A percentile compares a stretch with the other conserved stretches of the same genome.
These are phyloP conservation scores for Tapera naevia DNA, from an alignment of 2,797 vertebrate species.

Conservation along the genomic window DNA sequence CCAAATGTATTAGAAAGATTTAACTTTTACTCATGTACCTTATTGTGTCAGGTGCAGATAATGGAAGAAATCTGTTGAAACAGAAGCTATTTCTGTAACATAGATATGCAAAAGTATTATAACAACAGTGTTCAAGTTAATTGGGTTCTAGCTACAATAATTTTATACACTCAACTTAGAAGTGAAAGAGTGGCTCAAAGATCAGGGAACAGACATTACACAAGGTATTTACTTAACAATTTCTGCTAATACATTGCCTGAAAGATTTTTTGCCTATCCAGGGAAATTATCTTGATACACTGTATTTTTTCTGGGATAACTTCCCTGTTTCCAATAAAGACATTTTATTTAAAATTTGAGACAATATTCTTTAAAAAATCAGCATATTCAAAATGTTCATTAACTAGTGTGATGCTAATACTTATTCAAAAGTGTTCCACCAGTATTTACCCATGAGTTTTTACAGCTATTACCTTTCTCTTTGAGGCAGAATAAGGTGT, in stretches of 20 bases:
- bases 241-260: background rate
- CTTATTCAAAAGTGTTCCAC: background rate
- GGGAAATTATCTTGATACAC: background rate
- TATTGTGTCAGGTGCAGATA: constrained; percentile 44
- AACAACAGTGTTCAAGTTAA: constrained; percentile 51
- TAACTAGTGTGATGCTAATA: background rate
- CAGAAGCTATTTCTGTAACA: constrained; percentile 50
- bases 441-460: background rate
- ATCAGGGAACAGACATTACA: background rate
- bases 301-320: background rate
- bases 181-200: constrained; percentile 39
- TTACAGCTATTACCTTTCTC: background rate
- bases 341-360: background rate
- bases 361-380: background rate
- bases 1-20: constrained; percentile 27
- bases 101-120: constrained; percentile 53
- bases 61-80: constrained; percentile 49
- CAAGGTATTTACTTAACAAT: constrained; percentile 6
- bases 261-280: background rate
- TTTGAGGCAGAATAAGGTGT: background rate
- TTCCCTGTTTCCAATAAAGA: background rate
- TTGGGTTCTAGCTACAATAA: background rate
- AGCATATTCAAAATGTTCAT: background rate
- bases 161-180: constrained; percentile 4
- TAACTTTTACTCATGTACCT: constrained; percentile 45